Percentiles rank a stretch among this genome's conserved stretches.
Evolutionary conservation across 2,888 invertebrate genomes (phyloP).

Genomic region (Lepidochitona cinerea): DNA sequence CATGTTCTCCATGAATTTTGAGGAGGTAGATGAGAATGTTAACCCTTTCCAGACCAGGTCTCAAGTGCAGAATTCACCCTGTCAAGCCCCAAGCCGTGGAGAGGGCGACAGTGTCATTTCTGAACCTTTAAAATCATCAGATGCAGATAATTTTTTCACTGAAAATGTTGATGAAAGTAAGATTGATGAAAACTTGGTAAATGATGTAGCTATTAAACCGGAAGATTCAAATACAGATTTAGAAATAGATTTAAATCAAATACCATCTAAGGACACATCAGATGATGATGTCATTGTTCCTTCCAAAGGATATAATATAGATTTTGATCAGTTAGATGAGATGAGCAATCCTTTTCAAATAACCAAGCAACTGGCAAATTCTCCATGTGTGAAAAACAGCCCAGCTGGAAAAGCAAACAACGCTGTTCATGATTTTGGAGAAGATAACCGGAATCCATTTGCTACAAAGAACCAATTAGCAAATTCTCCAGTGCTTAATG

Average conservation of each 20-base stretch:
- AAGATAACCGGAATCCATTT: too few relatives aligned
- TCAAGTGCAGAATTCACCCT: not conserved
- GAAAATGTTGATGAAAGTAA: not conserved
- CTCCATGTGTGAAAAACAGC: not conserved
- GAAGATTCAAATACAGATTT: not conserved
- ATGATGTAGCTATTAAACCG: not conserved
- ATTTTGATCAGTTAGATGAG: not conserved
- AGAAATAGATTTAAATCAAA: not conserved
- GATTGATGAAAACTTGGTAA: not conserved
- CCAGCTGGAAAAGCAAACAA: too few relatives aligned
- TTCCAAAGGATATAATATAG: not conserved
- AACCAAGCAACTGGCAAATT: conserved; percentile 15
- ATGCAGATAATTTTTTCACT: too few relatives aligned
- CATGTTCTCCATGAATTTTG: not conserved
- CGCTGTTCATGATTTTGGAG: too few relatives aligned
- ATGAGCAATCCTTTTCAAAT: conserved; percentile 15
- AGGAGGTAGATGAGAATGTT: not conserved
- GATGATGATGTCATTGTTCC: not conserved
- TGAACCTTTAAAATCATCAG: too few relatives aligned
- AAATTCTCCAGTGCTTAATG: too few relatives aligned
- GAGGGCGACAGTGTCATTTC: too few relatives aligned
- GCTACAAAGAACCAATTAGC: too few relatives aligned
- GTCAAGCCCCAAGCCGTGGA: too few relatives aligned
- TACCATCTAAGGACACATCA: not conserved
- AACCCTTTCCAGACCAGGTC: not conserved